Base-by-base conservation (phyloP, 2,888 invertebrate species). In the Drosophila flavopinicola region DNA sequence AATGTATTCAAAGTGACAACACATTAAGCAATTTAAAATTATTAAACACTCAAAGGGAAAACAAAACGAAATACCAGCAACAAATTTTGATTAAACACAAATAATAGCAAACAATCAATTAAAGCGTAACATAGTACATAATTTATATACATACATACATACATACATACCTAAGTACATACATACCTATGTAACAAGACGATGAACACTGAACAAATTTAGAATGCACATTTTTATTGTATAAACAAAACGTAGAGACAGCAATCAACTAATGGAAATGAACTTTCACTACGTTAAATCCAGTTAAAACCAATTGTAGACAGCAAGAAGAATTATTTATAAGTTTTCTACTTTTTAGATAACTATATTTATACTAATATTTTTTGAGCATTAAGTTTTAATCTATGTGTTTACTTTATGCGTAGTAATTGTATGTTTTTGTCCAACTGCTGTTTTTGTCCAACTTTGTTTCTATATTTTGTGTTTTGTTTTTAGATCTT, bases 81-180 rank as follows among this genome's bases (percentile, higher is more conserved):
- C 45, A 79, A 70, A 53, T 77, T 83, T 80, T 67, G 74, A 80
- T 80, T 74, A 42, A 64, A 58, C 58, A 35, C 25, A 61, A 42
- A 59, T 61, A 77, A 80, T 67, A 84, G 78, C 57, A 80, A 80
- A 30, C 76, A 78, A 78, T 77, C 68, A 78, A 78, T 67, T 75
- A 57, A 67, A 38, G 37, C 39, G 35, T 66, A 67, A 71, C 17
- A 67, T 70, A 70, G 70, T 52, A 49, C 25, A 73, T 71, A 37
- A 73, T 71, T 67, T 64, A 66, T 49, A 66, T 32, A 66, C 41
- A 38, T 53, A 61, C 58, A 66, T 32, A 66, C 41, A 38, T 53
- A 61, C 58, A 51, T 51, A 44, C 27, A 64, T 44, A 60, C 47
- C 39, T 47, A 48, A 44, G 38, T 51, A 56, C 30, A 33, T 51